These are phyloP conservation scores for Vireo griseus DNA, from an alignment of 2,797 vertebrate genomes.

Conservation along the genomic window DNA sequence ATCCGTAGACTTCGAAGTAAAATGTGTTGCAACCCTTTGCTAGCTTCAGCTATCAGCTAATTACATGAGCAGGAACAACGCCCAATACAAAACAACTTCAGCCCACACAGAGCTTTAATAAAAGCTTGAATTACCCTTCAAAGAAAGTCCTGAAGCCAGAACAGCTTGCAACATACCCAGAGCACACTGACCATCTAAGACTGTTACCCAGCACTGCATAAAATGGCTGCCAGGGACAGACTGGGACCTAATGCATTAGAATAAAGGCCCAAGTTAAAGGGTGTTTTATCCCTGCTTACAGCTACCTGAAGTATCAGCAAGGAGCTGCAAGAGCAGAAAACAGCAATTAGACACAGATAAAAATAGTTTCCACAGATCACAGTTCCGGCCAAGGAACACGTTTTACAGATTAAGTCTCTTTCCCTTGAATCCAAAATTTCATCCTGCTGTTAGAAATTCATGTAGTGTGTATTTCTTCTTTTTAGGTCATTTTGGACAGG, in stretches of 20 bases:
- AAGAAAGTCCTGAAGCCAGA: not conserved
- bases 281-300: not conserved
- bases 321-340: not conserved
- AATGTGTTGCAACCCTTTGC: accelerated
- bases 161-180: not conserved
- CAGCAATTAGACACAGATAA: not conserved
- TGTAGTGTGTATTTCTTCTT: accelerated
- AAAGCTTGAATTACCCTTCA: not conserved
- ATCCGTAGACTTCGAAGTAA: not conserved
- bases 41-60: not conserved
- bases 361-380: not conserved
- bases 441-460: not conserved
- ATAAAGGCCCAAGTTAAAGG: accelerated
- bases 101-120: not conserved
- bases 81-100: not conserved
- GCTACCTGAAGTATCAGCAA: not conserved
- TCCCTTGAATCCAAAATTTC: not conserved
- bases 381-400: not conserved
- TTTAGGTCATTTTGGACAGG: not conserved
- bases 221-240: not conserved
- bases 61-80: not conserved
- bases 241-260: accelerated
- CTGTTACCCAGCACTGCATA: not conserved
- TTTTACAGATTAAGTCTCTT: not conserved
- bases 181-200: not conserved